Conservation (phyloP, 1,140 invertebrate genomes). For the Drosophila nannoptera region DNA sequence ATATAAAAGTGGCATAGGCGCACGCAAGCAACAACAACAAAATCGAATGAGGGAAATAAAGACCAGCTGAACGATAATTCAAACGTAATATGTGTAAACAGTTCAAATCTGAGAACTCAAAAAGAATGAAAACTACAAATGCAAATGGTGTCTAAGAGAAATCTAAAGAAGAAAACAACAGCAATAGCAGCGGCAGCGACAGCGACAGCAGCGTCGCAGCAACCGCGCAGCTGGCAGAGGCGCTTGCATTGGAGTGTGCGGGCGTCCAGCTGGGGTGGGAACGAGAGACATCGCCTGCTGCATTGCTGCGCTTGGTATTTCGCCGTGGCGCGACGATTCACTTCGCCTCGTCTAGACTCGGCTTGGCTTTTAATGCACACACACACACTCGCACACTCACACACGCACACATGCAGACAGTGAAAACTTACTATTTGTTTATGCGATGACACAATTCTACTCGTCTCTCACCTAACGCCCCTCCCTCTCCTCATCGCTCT, state of each 20-base stretch:
- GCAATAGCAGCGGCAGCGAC: conserved; percentile 4
- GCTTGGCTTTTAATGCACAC: conserved; percentile 38
- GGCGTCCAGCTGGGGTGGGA: conserved; percentile 2
- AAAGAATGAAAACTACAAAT: conserved; percentile 30
- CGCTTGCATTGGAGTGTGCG: conserved; percentile 16
- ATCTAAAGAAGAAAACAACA: conserved; percentile 25
- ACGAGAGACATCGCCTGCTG: conserved; percentile 14
- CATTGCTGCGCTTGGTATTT: conserved; percentile 25
- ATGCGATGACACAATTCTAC: conserved; percentile 72
- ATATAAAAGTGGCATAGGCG: conserved; percentile 55
- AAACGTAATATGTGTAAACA: conserved; percentile 76
- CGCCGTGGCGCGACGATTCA: conserved; percentile 11
- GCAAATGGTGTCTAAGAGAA: conserved; percentile 36
- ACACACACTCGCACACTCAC: conserved; percentile 16
- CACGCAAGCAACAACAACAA: conserved; percentile 38
- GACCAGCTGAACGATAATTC: conserved; percentile 61
- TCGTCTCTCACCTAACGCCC: conserved; percentile 32
- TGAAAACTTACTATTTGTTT: conserved; percentile 60
- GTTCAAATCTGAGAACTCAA: conserved; percentile 53
- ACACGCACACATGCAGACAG: no score
- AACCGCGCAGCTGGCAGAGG: conserved; percentile 19
- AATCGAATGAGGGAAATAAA: conserved; percentile 53
- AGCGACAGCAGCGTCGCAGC: conserved; percentile 2
- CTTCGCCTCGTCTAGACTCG: conserved; percentile 8
- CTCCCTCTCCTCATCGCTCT: conserved; percentile 10